phyloP scores from a whole-genome alignment of 2,797 vertebrate species.

The Manis crassicaudata region DNA sequence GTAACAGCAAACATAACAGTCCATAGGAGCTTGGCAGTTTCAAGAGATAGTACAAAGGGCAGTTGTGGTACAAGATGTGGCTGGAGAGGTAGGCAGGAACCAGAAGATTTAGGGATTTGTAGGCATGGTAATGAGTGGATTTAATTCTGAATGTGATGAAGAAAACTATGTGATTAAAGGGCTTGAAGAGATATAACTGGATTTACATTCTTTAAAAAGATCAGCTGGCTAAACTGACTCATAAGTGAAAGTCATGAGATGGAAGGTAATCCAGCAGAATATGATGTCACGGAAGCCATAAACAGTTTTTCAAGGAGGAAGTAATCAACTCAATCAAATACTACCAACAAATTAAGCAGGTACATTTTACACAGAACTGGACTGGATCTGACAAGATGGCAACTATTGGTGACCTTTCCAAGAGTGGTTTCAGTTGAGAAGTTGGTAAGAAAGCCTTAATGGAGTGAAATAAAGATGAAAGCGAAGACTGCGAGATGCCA shows the following conservation, averaged over 20 bases:
- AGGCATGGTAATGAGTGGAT: not conserved
- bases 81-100: not conserved
- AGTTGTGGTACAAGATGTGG: not conserved
- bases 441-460: not conserved
- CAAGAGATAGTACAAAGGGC: conserved; percentile 26
- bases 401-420: not conserved
- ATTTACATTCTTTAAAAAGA: conserved; percentile 51
- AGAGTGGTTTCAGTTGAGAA: not conserved
- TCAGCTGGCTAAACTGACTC: conserved; percentile 41
- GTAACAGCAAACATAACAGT: not conserved
- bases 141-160: conserved; percentile 51
- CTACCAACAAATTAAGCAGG: not conserved
- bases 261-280: conserved; percentile 28
- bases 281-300: not conserved
- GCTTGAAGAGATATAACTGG: not conserved
- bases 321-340: conserved; percentile 41
- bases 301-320: conserved; percentile 32
- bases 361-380: not conserved
- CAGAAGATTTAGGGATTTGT: not conserved
- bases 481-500: not conserved
- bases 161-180: not conserved
- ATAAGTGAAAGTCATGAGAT: conserved; percentile 1
- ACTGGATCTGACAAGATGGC: not conserved
- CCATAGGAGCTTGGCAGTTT: not conserved
- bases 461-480: conserved; percentile 12